A percentile compares a stretch with the other conserved stretches of the same genome.
These are phyloP conservation scores for Eidolon helvum DNA, from an alignment of 2,113 vertebrate genomes.

Conservation along the genomic window DNA sequence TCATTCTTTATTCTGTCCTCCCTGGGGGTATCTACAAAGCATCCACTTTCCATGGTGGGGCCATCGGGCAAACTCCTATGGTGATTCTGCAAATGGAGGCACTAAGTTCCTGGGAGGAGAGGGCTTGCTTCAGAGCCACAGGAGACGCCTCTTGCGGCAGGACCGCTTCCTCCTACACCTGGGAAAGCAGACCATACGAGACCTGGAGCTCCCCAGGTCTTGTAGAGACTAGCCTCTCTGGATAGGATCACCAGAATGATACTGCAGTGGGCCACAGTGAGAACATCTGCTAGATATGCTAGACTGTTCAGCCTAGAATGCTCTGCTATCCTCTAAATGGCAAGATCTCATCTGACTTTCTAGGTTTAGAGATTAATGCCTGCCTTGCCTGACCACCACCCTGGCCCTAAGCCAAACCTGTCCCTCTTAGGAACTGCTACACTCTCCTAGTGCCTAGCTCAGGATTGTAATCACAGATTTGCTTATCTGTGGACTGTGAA, in stretches of 20 bases:
- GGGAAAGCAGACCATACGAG: background rate
- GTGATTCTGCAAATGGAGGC: background rate
- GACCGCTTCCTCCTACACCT: background rate
- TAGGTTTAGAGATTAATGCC: background rate
- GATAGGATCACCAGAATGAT: background rate
- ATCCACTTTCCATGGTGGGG: background rate
- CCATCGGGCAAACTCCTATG: background rate
- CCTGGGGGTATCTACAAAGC: background rate
- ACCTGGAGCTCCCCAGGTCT: background rate
- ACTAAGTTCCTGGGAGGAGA: background rate
- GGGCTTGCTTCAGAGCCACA: background rate
- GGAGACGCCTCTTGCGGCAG: background rate
- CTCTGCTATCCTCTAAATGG: background rate
- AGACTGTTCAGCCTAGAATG: background rate
- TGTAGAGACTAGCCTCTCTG: fast-evolving
- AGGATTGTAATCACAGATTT: fast-evolving
- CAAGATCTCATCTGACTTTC: background rate
- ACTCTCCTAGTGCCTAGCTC: background rate
- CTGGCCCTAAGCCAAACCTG: background rate
- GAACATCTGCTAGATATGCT: background rate
- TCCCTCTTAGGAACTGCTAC: background rate
- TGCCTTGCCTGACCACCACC: background rate
- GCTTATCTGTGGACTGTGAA: background rate
- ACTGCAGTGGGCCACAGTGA: background rate
- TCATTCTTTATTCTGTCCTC: background rate